phyloP scores from a whole-genome alignment of 2,888 invertebrate species.

The Pheosia gnoma region DNA sequence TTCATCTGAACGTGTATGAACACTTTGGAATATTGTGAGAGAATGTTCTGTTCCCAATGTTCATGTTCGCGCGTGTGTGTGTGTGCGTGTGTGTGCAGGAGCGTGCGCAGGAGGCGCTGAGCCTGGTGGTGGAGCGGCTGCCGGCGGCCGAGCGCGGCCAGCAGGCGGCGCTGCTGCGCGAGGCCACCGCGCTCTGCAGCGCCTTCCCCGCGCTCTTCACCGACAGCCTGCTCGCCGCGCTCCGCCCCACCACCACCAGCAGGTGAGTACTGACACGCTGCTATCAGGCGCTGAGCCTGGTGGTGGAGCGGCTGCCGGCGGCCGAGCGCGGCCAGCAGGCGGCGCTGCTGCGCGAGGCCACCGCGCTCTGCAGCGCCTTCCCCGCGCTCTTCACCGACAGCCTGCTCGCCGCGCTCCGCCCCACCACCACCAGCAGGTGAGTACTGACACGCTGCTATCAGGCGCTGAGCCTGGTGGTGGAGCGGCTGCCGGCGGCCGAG shows the following conservation, averaged over 20 bases:
- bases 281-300: slow-evolving; percentile 92
- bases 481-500: slow-evolving; percentile 88
- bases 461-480: slow-evolving; percentile 91
- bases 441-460: slow-evolving; percentile 51
- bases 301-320: slow-evolving; percentile 88
- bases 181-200: slow-evolving; percentile 92
- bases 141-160: slow-evolving; percentile 88
- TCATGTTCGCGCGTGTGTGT: too few relatives aligned
- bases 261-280: slow-evolving; percentile 49
- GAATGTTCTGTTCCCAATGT: too few relatives aligned
- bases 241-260: slow-evolving; percentile 87
- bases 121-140: slow-evolving; percentile 91
- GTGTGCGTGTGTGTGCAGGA: slow-evolving; percentile 82
- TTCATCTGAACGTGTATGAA: too few relatives aligned
- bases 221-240: slow-evolving; percentile 90
- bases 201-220: slow-evolving; percentile 92
- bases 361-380: slow-evolving; percentile 90
- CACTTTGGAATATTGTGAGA: too few relatives aligned
- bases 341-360: slow-evolving; percentile 90
- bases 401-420: slow-evolving; percentile 89
- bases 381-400: slow-evolving; percentile 92
- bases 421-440: slow-evolving; percentile 85
- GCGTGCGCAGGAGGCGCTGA: slow-evolving; percentile 91
- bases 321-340: slow-evolving; percentile 90
- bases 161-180: slow-evolving; percentile 90